These are phyloP conservation scores for Heliothis peltigera DNA, from an alignment of 2,888 invertebrate species.

Conservation along the genomic window DNA sequence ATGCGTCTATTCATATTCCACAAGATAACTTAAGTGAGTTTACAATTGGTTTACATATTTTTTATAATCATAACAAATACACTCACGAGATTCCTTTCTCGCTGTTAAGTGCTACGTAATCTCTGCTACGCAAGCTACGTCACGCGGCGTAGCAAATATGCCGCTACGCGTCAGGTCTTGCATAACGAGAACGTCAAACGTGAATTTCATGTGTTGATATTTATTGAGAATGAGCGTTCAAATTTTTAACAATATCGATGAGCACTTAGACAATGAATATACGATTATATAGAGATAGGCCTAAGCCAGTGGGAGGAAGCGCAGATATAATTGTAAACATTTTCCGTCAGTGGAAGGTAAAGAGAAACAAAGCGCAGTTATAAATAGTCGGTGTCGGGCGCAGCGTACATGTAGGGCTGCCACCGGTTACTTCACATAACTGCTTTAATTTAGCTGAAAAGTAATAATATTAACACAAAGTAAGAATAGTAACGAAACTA, in stretches of 20 bases:
- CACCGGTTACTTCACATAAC: background rate
- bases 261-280: background rate
- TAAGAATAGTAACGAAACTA: no score
- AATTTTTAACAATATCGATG: background rate
- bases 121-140: slow-evolving; percentile 23
- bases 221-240: background rate
- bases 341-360: background rate
- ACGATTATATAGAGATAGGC: background rate
- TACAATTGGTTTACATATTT: background rate
- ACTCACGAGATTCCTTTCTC: background rate
- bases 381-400: slow-evolving; percentile 21
- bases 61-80: slow-evolving; percentile 1
- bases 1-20: no score
- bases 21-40: no score
- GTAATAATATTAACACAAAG: no score
- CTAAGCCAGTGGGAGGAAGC: background rate
- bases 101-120: slow-evolving; percentile 21
- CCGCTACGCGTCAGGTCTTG: background rate
- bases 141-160: slow-evolving; percentile 27
- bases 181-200: background rate
- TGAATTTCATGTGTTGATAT: background rate
- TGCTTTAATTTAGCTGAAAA: no score
- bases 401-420: slow-evolving; percentile 24
- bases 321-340: slow-evolving; percentile 27
- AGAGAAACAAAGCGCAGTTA: slow-evolving; percentile 23